Conservation (phyloP, 2,888 invertebrate genomes). For the Cryptus viduatorius region DNA sequence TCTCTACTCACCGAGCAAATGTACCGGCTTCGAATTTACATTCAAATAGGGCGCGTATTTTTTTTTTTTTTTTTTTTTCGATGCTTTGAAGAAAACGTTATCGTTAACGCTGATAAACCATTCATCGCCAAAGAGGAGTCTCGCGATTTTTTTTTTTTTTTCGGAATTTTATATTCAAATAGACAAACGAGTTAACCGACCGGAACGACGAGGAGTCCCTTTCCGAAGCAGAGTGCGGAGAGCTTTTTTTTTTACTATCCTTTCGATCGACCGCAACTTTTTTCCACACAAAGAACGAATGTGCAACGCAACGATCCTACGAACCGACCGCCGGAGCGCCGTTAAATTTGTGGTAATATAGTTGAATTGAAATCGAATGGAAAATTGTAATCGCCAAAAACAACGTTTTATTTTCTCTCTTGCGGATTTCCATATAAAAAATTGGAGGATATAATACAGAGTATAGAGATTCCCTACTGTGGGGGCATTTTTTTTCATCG, state of each 20-base stretch:
- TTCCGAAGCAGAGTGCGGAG: slow-evolving; percentile 33
- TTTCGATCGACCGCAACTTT: slow-evolving; percentile 18
- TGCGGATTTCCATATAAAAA: too few relatives aligned
- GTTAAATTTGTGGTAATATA: neutral
- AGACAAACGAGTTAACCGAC: slow-evolving; percentile 65
- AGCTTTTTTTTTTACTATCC: slow-evolving; percentile 42
- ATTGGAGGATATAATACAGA: too few relatives aligned
- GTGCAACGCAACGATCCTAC: neutral
- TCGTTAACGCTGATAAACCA: slow-evolving; percentile 23
- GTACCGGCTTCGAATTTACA: neutral
- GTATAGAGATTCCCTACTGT: too few relatives aligned
- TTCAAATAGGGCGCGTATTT: neutral
- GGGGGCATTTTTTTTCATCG: too few relatives aligned
- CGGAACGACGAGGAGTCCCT: slow-evolving; percentile 37
- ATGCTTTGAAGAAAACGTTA: slow-evolving; percentile 20
- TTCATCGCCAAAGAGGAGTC: neutral
- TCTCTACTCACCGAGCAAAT: neutral
- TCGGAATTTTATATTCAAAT: slow-evolving; percentile 66
- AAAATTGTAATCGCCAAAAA: too few relatives aligned
- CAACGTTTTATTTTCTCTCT: too few relatives aligned
- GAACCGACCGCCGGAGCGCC: too few relatives aligned
- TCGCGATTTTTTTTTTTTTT: neutral
- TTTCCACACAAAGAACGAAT: neutral
- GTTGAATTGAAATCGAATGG: too few relatives aligned
- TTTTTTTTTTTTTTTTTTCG: neutral